Evolutionary conservation across 1,140 invertebrate species (phyloP).

Genomic region (Dinothrombium tinctorium): DNA sequence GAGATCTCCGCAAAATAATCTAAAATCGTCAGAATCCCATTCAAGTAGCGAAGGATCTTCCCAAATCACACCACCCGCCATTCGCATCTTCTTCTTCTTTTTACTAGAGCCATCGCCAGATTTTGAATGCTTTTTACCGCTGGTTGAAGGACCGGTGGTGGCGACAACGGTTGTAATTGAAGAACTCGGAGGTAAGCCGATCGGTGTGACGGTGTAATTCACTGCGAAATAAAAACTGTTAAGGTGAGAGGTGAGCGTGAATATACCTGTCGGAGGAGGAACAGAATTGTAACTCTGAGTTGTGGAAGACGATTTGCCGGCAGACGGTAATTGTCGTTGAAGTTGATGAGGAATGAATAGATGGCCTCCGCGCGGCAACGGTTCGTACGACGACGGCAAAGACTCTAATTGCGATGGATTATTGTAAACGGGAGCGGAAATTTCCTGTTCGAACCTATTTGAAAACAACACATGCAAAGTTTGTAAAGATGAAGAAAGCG

Average conservation of each 20-base stretch:
- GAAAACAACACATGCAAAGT: too few relatives aligned
- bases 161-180: background rate
- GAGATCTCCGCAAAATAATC: constrained; percentile 95
- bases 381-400: too few relatives aligned
- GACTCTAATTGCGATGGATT: too few relatives aligned
- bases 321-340: constrained; percentile 13
- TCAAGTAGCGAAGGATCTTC: constrained; percentile 56
- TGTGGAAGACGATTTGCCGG: constrained; percentile 1
- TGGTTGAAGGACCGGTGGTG: background rate
- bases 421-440: too few relatives aligned
- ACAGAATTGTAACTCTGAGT: too few relatives aligned
- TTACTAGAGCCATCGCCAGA: background rate
- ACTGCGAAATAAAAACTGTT: constrained; percentile 3
- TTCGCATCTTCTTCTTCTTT: constrained; percentile 51
- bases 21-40: constrained; percentile 88
- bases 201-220: constrained; percentile 9
- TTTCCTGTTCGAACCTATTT: too few relatives aligned
- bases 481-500: too few relatives aligned
- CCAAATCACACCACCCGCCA: constrained; percentile 78
- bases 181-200: constrained; percentile 4
- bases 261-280: background rate
- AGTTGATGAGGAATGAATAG: constrained; percentile 16
- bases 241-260: constrained; percentile 3
- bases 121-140: constrained; percentile 4
- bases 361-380: too few relatives aligned